A percentile compares a stretch with the other conserved stretches of the same genome.
Conservation (phyloP, 1,140 invertebrate genomes). For the Bombus sibiricus region DNA sequence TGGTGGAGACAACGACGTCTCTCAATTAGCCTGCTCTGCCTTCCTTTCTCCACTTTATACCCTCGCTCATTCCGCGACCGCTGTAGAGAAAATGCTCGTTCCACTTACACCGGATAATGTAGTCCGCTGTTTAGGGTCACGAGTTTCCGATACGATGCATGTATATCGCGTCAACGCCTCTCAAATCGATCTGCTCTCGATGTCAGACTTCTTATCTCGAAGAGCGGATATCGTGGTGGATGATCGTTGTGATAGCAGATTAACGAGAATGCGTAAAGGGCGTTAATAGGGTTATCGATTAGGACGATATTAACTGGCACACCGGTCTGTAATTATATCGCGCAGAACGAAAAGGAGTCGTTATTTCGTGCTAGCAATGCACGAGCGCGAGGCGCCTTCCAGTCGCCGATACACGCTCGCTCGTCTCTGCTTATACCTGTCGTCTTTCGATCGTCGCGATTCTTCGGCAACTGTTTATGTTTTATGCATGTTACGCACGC, state of each 20-base stretch:
- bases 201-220: neutral
- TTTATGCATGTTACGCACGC: slow-evolving; percentile 28
- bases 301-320: slow-evolving; percentile 49
- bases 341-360: slow-evolving; percentile 62
- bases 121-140: neutral
- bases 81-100: neutral
- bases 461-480: slow-evolving; percentile 45
- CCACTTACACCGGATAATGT: neutral
- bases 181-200: neutral
- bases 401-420: slow-evolving; percentile 50
- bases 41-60: slow-evolving; percentile 8
- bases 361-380: slow-evolving; percentile 45
- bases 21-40: slow-evolving; percentile 74
- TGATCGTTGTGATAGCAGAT: slow-evolving; percentile 40
- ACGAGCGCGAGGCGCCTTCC: slow-evolving; percentile 55
- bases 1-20: slow-evolving; percentile 80
- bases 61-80: too few species aligned
- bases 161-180: too few species aligned
- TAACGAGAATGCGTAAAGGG: slow-evolving; percentile 61
- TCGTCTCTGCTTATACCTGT: slow-evolving; percentile 20
- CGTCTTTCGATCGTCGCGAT: slow-evolving; percentile 56
- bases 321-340: slow-evolving; percentile 65
- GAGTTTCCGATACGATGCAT: neutral
- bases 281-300: slow-evolving; percentile 71
- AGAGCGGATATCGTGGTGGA: neutral